Percentiles rank a stretch among this genome's conserved stretches.
Conservation (phyloP, 2,113 vertebrate genomes). For the Thunnus thynnus region DNA sequence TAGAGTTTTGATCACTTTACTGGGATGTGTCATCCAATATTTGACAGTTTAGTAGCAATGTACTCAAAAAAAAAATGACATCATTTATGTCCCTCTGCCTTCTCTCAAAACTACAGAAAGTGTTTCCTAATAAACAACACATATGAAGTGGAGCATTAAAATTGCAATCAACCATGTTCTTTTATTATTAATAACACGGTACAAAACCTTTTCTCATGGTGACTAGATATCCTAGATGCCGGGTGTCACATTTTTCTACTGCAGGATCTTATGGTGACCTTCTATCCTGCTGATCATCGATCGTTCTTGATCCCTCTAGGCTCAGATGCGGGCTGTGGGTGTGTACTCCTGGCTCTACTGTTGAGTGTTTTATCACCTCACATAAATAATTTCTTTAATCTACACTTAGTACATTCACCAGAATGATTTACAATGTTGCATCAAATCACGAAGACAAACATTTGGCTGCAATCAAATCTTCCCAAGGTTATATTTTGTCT, state of each 20-base stretch:
- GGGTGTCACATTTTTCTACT: neutral
- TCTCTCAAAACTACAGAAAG: neutral
- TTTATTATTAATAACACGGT: neutral
- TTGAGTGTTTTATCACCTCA: neutral
- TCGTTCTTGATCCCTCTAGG: constrained; percentile 39
- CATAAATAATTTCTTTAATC: neutral
- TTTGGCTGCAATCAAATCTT: constrained; percentile 8
- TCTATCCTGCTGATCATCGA: constrained; percentile 42
- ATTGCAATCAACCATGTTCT: neutral
- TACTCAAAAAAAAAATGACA: neutral
- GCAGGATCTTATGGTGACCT: constrained; percentile 28
- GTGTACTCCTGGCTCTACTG: neutral
- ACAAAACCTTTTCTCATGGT: neutral
- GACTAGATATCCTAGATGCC: constrained; percentile 15
- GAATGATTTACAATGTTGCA: constrained; percentile 2
- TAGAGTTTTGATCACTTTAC: constrained; percentile 1
- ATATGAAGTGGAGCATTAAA: neutral
- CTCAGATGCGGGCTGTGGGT: constrained; percentile 24
- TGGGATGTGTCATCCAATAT: neutral
- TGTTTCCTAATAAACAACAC: neutral
- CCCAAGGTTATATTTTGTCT: neutral
- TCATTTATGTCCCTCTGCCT: neutral
- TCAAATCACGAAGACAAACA: constrained; percentile 12
- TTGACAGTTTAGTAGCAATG: neutral
- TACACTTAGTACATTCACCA: constrained; percentile 6